phyloP scores from a whole-genome alignment of 1,140 invertebrate species.

The Scaptomyza hsui region DNA sequence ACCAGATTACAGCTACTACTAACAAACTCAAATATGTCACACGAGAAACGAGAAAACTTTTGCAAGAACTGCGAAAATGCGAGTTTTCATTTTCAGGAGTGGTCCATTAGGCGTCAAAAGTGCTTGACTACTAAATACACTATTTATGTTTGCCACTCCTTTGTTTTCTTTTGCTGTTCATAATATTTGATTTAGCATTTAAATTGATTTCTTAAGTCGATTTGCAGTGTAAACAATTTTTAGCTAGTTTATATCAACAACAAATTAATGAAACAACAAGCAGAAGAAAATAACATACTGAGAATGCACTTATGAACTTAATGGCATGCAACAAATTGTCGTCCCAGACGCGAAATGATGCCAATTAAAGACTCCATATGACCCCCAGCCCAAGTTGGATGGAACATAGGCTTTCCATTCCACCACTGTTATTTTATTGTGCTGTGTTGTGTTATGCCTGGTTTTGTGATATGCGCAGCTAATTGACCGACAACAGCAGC shows the following conservation, averaged over 20 bases:
- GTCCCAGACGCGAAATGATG: slow-evolving; percentile 47
- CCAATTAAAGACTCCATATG: slow-evolving; percentile 69
- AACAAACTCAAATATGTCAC: slow-evolving; percentile 33
- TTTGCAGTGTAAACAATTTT: background rate
- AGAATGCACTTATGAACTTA: slow-evolving; percentile 61
- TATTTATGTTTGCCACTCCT: too few relatives aligned
- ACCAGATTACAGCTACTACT: slow-evolving; percentile 23
- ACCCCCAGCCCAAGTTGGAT: slow-evolving; percentile 49
- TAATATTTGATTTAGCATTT: too few relatives aligned
- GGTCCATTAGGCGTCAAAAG: background rate
- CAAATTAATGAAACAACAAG: background rate
- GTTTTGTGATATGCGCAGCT: slow-evolving; percentile 68
- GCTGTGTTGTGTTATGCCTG: slow-evolving; percentile 26
- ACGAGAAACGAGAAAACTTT: slow-evolving; percentile 21
- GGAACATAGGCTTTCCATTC: slow-evolving; percentile 56
- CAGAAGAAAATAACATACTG: slow-evolving; percentile 12
- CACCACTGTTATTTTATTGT: slow-evolving; percentile 39
- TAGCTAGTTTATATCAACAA: background rate
- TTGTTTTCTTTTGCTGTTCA: too few relatives aligned
- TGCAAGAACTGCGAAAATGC: slow-evolving; percentile 17
- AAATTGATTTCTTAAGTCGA: too few relatives aligned
- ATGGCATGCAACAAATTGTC: slow-evolving; percentile 52
- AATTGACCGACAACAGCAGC: slow-evolving; percentile 63
- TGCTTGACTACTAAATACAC: background rate
- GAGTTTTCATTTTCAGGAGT: slow-evolving; percentile 26